These are phyloP conservation scores for Oncopeltus fasciatus DNA, from an alignment of 1,140 invertebrate genomes.

Conservation along the genomic window DNA sequence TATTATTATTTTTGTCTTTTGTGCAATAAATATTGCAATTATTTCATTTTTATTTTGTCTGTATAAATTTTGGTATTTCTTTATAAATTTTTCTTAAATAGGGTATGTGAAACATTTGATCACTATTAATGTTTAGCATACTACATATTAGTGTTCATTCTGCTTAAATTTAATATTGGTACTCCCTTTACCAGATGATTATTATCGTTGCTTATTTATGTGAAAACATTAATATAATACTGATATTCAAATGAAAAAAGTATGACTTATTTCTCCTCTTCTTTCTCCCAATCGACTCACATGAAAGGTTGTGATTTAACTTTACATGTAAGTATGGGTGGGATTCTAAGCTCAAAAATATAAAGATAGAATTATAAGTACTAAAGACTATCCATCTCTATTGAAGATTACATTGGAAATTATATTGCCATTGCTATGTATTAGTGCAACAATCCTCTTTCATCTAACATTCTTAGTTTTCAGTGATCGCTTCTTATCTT, in stretches of 20 bases:
- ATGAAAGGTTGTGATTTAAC: too few relatives aligned
- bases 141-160: slow-evolving; percentile 1
- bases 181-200: background rate
- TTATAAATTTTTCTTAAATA: background rate
- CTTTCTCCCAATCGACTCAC: too few relatives aligned
- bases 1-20: slow-evolving; percentile 18
- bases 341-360: too few relatives aligned
- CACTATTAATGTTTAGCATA: background rate
- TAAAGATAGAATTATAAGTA: too few relatives aligned
- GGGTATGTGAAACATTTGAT: background rate
- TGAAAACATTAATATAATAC: slow-evolving; percentile 11
- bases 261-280: background rate
- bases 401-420: too few relatives aligned
- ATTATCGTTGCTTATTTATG: slow-evolving; percentile 12
- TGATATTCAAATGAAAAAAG: background rate
- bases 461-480: too few relatives aligned
- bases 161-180: slow-evolving; percentile 9
- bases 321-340: too few relatives aligned
- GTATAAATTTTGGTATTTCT: background rate
- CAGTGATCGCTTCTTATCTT: too few relatives aligned
- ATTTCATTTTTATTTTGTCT: background rate
- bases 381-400: too few relatives aligned
- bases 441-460: too few relatives aligned
- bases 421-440: too few relatives aligned
- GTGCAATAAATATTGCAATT: slow-evolving; percentile 17